phyloP scores from a whole-genome alignment of 1,140 invertebrate species.

The Drosophila gunungcola region DNA sequence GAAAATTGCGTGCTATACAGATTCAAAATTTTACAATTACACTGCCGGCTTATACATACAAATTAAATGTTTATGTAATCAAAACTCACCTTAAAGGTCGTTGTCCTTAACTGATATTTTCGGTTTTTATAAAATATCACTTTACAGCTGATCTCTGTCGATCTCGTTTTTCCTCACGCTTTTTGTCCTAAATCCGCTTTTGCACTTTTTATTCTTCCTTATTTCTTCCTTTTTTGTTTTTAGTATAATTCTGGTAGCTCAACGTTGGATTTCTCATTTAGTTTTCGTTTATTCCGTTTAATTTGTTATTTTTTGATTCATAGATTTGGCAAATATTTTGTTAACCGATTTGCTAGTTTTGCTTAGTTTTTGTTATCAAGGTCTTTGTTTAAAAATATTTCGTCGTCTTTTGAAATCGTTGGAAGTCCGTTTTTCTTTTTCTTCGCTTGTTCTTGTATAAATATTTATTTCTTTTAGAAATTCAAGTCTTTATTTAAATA shows the following conservation, averaged over 20 bases:
- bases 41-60: too few species aligned
- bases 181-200: slow-evolving; percentile 18
- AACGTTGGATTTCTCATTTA: slow-evolving; percentile 25
- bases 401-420: slow-evolving; percentile 81
- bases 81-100: slow-evolving; percentile 69
- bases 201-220: slow-evolving; percentile 5
- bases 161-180: slow-evolving; percentile 12
- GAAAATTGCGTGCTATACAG: too few species aligned
- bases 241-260: slow-evolving; percentile 70
- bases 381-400: slow-evolving; percentile 61
- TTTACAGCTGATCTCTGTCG: slow-evolving; percentile 57
- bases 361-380: slow-evolving; percentile 21
- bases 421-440: slow-evolving; percentile 69
- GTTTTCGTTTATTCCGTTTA: slow-evolving; percentile 5
- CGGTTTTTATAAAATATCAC: slow-evolving; percentile 73
- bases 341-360: slow-evolving; percentile 54
- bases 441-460: slow-evolving; percentile 56
- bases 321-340: slow-evolving; percentile 64
- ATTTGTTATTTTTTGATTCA: slow-evolving; percentile 17
- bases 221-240: slow-evolving; percentile 16
- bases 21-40: too few species aligned
- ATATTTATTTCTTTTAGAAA: slow-evolving; percentile 76
- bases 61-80: too few species aligned
- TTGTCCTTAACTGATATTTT: slow-evolving; percentile 81
- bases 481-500: slow-evolving; percentile 67